phyloP scores from a whole-genome alignment of 2,888 invertebrate species.

The Drepana falcataria region DNA sequence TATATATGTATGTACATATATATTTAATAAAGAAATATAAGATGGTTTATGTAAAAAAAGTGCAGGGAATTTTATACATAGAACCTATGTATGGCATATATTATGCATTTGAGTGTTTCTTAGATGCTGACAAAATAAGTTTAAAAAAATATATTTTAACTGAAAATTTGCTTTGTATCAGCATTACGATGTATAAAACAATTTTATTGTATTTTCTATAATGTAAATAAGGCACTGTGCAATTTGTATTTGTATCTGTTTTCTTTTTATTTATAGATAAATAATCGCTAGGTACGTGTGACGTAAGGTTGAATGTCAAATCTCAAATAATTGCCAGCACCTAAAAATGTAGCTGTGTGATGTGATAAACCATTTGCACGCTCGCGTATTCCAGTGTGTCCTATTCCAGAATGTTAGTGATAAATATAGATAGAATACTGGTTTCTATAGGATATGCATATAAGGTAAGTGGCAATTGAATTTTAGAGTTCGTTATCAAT shows the following conservation, averaged over 20 bases:
- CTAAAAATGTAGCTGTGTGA: not conserved
- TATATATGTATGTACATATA: too few species aligned
- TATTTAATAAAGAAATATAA: too few species aligned
- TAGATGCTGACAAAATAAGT: too few species aligned
- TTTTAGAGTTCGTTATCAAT: too few species aligned
- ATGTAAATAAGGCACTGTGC: constrained; percentile 29
- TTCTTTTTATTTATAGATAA: constrained; percentile 12
- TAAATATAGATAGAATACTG: not conserved
- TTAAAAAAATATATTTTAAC: too few species aligned
- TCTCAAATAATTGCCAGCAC: constrained; percentile 2
- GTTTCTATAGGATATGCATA: too few species aligned
- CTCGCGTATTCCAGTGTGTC: not conserved
- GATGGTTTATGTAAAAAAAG: too few species aligned
- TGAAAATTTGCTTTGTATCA: not conserved
- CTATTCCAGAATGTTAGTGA: not conserved
- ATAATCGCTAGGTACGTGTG: constrained; percentile 3
- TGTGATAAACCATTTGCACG: not conserved
- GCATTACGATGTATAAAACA: not conserved
- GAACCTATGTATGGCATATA: too few species aligned
- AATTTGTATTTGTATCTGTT: constrained; percentile 17
- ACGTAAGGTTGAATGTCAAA: constrained; percentile 7
- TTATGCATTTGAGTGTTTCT: too few species aligned
- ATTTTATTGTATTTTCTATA: constrained; percentile 16
- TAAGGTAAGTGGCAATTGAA: too few species aligned
- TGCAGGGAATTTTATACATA: too few species aligned